Evolutionary conservation across 2,888 invertebrate species (phyloP).

Genomic region (Drosophila kuntzei): DNA sequence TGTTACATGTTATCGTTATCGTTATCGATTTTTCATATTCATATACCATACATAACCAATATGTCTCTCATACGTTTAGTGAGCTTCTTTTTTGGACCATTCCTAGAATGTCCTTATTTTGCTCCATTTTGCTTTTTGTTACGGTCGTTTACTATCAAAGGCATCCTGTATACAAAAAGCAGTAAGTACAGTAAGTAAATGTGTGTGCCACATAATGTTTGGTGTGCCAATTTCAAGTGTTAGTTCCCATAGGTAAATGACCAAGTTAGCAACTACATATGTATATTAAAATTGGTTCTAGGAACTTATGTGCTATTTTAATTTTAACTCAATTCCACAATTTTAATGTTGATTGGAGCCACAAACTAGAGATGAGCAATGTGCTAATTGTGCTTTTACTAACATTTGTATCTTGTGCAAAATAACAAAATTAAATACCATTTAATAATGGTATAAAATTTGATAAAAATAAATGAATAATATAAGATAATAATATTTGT

Average conservation of each 20-base stretch:
- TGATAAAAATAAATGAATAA: too few relatives aligned
- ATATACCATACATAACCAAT: constrained; percentile 30
- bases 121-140: constrained; percentile 50
- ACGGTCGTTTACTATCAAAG: constrained; percentile 35
- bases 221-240: constrained; percentile 17
- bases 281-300: constrained; percentile 3
- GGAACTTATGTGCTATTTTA: constrained; percentile 11
- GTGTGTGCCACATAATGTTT: constrained; percentile 18
- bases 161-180: constrained; percentile 29
- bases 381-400: not conserved
- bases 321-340: not conserved
- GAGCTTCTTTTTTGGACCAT: constrained; percentile 53
- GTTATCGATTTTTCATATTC: constrained; percentile 36
- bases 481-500: too few relatives aligned
- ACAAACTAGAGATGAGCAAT: constrained; percentile 18
- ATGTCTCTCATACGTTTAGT: constrained; percentile 27
- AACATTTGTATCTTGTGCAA: not conserved
- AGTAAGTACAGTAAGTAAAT: constrained; percentile 61
- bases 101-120: constrained; percentile 62
- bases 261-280: constrained; percentile 25
- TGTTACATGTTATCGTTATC: constrained; percentile 51
- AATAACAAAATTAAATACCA: too few relatives aligned
- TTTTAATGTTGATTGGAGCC: constrained; percentile 15
- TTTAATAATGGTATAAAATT: too few relatives aligned
- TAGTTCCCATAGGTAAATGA: constrained; percentile 36